Conservation (phyloP, 2,113 vertebrate genomes). For the Phyllostomus discolor region DNA sequence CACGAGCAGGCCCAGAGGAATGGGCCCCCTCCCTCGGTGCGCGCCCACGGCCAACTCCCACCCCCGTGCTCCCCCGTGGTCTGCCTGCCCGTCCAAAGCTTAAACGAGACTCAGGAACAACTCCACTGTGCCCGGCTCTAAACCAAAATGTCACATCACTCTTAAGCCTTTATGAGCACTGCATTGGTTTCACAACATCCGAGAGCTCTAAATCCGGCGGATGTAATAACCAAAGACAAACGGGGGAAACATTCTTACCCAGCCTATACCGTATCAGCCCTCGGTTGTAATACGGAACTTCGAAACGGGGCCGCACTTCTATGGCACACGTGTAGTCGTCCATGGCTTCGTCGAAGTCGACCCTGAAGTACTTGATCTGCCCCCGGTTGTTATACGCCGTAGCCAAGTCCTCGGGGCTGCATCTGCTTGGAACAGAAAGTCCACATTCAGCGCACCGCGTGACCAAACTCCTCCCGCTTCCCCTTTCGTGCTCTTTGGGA, state of each 20-base stretch:
- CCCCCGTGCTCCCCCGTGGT: background rate
- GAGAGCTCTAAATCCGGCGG: background rate
- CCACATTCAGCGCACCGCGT: slow-evolving; percentile 35
- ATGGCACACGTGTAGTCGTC: slow-evolving; percentile 91
- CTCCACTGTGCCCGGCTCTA: background rate
- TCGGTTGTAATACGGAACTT: slow-evolving; percentile 94
- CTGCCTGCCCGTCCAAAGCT: background rate
- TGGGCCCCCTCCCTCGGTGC: background rate
- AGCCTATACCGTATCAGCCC: slow-evolving; percentile 91
- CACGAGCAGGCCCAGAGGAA: background rate
- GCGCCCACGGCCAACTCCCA: background rate
- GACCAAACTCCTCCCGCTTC: background rate
- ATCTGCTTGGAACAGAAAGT: slow-evolving; percentile 75
- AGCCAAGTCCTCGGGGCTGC: slow-evolving; percentile 80
- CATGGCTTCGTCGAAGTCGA: slow-evolving; percentile 93
- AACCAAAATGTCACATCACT: background rate
- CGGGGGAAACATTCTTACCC: slow-evolving; percentile 80
- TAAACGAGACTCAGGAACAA: background rate
- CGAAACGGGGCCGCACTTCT: slow-evolving; percentile 80
- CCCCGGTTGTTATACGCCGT: slow-evolving; percentile 92
- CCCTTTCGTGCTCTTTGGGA: slow-evolving; percentile 22
- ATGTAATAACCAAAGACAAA: background rate
- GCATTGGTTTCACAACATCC: background rate
- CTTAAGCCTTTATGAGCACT: background rate
- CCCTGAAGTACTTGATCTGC: slow-evolving; percentile 91